phyloP scores from a whole-genome alignment of 2,888 invertebrate genomes.

The Coelopa pilipes region DNA sequence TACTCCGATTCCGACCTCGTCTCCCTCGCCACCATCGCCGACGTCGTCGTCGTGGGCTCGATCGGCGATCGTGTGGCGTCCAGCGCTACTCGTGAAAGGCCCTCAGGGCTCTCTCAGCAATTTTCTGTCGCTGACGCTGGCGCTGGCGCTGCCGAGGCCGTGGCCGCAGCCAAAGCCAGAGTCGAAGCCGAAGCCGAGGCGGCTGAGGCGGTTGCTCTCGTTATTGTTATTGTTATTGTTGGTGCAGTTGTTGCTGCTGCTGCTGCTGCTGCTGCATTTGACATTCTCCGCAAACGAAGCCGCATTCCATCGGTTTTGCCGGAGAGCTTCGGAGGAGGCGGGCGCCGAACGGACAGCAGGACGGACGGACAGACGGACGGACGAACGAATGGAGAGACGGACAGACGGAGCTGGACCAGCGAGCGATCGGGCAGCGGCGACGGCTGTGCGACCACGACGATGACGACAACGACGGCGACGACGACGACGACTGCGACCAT shows the following conservation, averaged over 20 bases:
- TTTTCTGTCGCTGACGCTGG: slow-evolving; percentile 51
- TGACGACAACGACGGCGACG: not conserved
- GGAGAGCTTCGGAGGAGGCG: not conserved
- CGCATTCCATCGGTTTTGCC: slow-evolving; percentile 27
- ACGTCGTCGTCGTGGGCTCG: slow-evolving; percentile 46
- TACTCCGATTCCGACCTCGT: too few relatives aligned
- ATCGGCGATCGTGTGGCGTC: slow-evolving; percentile 2
- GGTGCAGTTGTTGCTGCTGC: slow-evolving; percentile 39
- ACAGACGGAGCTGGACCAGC: not conserved
- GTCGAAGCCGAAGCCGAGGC: slow-evolving; percentile 43
- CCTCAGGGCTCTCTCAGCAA: slow-evolving; percentile 64
- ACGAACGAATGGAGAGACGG: not conserved
- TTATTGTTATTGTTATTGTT: slow-evolving; percentile 25
- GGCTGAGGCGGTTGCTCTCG: slow-evolving; percentile 43
- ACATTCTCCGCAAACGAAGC: slow-evolving; percentile 36
- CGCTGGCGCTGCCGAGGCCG: too few relatives aligned
- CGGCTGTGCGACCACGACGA: not conserved
- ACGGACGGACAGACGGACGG: not conserved
- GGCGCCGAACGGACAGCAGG: not conserved
- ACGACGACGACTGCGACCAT: slow-evolving; percentile 9
- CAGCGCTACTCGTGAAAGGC: slow-evolving; percentile 47
- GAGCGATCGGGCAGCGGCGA: not conserved
- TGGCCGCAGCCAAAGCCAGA: slow-evolving; percentile 31
- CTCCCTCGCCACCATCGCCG: slow-evolving; percentile 52
- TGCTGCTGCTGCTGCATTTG: slow-evolving; percentile 40